phyloP scores from a whole-genome alignment of 1,140 invertebrate genomes.

The Papilio helenus region DNA sequence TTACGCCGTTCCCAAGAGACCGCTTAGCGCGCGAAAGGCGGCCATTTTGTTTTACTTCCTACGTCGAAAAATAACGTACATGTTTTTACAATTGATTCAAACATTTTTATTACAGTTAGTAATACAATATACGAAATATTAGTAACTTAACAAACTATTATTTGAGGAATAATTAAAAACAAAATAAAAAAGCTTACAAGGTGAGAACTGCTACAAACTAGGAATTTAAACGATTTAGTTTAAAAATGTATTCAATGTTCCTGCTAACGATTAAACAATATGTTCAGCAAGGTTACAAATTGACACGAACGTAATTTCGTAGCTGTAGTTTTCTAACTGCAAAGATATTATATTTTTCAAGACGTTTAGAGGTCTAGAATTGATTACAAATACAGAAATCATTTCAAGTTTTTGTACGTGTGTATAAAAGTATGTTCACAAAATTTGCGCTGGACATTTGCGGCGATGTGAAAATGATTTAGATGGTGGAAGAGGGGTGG shows the following conservation, averaged over 20 bases:
- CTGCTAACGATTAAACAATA: slow-evolving; percentile 48
- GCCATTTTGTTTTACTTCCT: slow-evolving; percentile 19
- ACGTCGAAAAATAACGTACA: background rate
- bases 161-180: too few relatives aligned
- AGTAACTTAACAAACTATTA: background rate
- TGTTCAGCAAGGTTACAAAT: slow-evolving; percentile 44
- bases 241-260: background rate
- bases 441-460: slow-evolving; percentile 24
- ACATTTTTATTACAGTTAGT: background rate
- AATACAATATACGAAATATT: background rate
- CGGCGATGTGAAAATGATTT: slow-evolving; percentile 70
- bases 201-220: too few relatives aligned
- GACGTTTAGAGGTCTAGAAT: slow-evolving; percentile 44
- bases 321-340: slow-evolving; percentile 48
- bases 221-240: too few relatives aligned
- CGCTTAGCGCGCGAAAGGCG: slow-evolving; percentile 25
- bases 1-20: slow-evolving; percentile 42
- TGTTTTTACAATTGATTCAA: background rate
- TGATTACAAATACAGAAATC: too few relatives aligned
- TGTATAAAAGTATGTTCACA: slow-evolving; percentile 47
- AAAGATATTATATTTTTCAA: slow-evolving; percentile 61
- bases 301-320: slow-evolving; percentile 52
- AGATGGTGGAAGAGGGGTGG: slow-evolving; percentile 62
- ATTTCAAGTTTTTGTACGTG: slow-evolving; percentile 8
- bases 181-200: too few relatives aligned